Conservation (phyloP, 2,797 vertebrate genomes). For the Myotis findleyi region DNA sequence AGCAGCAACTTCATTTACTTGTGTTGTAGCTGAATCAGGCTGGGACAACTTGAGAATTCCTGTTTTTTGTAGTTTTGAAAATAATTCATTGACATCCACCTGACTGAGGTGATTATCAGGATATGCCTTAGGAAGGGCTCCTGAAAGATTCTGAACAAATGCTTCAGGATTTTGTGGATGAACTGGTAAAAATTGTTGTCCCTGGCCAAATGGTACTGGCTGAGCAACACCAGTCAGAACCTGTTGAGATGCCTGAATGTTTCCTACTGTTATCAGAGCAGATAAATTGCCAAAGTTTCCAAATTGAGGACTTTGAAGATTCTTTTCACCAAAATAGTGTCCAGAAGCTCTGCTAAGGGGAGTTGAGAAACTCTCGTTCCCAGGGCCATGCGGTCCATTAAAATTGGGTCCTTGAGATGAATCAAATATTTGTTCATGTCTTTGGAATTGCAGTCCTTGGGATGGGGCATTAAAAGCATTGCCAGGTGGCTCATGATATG, state of each 20-base stretch:
- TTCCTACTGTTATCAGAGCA: slow-evolving; percentile 86
- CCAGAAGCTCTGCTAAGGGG: slow-evolving; percentile 86
- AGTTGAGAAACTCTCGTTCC: slow-evolving; percentile 88
- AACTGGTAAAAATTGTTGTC: slow-evolving; percentile 91
- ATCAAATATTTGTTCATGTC: slow-evolving; percentile 89
- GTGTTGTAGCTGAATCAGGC: slow-evolving; percentile 88
- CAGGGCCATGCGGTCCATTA: slow-evolving; percentile 89
- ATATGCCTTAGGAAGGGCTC: slow-evolving; percentile 88
- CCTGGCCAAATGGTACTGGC: slow-evolving; percentile 87
- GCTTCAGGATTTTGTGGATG: slow-evolving; percentile 88
- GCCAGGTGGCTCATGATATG: slow-evolving; percentile 90
- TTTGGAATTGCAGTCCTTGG: slow-evolving; percentile 89
- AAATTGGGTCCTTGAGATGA: slow-evolving; percentile 91
- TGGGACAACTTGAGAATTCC: slow-evolving; percentile 95
- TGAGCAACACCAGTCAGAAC: slow-evolving; percentile 88
- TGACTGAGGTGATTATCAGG: slow-evolving; percentile 97
- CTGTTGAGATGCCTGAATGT: slow-evolving; percentile 89
- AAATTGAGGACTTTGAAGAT: slow-evolving; percentile 87
- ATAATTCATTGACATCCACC: slow-evolving; percentile 96
- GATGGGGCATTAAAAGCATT: slow-evolving; percentile 90
- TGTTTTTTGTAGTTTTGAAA: slow-evolving; percentile 94
- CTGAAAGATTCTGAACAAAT: slow-evolving; percentile 90
- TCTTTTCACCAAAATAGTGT: slow-evolving; percentile 92
- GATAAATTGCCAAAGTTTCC: slow-evolving; percentile 87
- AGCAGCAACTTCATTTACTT: slow-evolving; percentile 85